phyloP scores from a whole-genome alignment of 2,113 vertebrate genomes.

The Actinemys pallida region DNA sequence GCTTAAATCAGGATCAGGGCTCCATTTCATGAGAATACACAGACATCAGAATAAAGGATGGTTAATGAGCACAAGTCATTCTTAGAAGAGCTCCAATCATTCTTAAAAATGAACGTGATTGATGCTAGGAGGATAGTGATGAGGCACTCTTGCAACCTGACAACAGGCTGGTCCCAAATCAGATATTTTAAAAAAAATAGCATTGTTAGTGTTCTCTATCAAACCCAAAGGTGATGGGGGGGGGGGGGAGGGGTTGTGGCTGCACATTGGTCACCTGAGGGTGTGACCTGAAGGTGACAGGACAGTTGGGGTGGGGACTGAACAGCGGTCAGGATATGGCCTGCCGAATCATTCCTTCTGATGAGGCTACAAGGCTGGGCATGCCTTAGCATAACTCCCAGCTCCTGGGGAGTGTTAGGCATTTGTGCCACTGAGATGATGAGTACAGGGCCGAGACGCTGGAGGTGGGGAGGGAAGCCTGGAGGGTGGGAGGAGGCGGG shows the following conservation, averaged over 20 bases:
- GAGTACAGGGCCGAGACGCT: no score
- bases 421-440: no score
- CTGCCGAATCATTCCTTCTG: not conserved
- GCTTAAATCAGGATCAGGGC: not conserved
- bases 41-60: not conserved
- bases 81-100: not conserved
- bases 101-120: not conserved
- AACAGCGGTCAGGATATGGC: not conserved
- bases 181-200: not conserved
- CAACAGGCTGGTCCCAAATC: not conserved
- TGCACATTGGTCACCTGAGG: no score
- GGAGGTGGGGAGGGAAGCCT: no score
- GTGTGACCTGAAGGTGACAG: no score
- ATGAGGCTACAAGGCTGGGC: not conserved
- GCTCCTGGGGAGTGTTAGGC: no score
- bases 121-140: not conserved
- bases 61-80: no score
- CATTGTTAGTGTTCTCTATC: not conserved
- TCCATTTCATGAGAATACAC: not conserved
- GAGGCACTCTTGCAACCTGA: constrained; percentile 16
- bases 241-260: no score
- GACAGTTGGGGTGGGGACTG: no score
- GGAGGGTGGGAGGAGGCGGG: no score
- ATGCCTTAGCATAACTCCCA: no score
- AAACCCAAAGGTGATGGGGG: not conserved